A percentile compares a stretch with the other conserved stretches of the same genome.
Conservation (phyloP, 37 sponge, comb jelly and placozoan genomes). For the Oscarella lobularis region DNA sequence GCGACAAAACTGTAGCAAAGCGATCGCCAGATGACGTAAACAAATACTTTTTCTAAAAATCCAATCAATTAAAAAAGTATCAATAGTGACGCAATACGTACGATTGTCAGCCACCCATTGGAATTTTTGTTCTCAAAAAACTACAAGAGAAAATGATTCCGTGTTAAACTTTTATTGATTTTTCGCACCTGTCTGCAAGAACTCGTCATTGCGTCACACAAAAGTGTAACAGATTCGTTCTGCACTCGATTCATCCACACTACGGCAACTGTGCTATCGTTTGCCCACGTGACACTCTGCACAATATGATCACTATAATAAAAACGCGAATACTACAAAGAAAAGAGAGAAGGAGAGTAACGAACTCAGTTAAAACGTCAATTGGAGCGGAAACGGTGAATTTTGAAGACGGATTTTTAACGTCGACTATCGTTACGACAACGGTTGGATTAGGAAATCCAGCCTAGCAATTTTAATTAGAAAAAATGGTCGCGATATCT, state of each 20-base stretch:
- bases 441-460: not conserved
- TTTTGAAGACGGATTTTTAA: not conserved
- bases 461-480: too few species aligned
- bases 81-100: too few species aligned
- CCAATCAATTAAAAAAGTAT: too few species aligned
- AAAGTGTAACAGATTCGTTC: not conserved
- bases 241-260: slow-evolving; percentile 3
- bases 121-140: too few species aligned
- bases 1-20: not conserved
- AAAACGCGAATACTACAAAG: not conserved
- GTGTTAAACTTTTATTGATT: too few species aligned
- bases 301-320: not conserved
- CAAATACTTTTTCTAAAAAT: too few species aligned
- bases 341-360: too few species aligned
- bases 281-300: not conserved
- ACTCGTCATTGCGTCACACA: not conserved
- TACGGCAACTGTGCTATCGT: not conserved
- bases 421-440: not conserved
- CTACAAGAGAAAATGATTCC: too few species aligned
- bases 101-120: too few species aligned
- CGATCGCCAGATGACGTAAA: too few species aligned
- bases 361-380: not conserved
- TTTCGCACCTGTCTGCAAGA: too few species aligned
- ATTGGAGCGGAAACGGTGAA: not conserved
- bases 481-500: too few species aligned